These are phyloP conservation scores for Theristicus caerulescens DNA, from an alignment of 2,113 vertebrate species.

Conservation along the genomic window DNA sequence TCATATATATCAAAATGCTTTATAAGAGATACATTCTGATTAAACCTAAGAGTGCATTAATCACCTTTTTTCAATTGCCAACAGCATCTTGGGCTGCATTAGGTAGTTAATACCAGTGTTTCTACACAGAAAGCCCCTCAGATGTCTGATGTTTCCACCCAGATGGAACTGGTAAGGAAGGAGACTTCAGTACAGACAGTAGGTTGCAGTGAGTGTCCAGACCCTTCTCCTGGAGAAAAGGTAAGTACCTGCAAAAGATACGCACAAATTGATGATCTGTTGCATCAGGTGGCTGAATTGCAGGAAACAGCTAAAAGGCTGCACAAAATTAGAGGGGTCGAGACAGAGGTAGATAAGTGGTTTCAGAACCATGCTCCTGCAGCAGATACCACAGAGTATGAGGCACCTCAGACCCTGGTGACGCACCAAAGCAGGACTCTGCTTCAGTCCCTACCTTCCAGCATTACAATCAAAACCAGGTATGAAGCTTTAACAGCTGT, in stretches of 20 bases:
- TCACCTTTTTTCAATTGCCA: accelerated
- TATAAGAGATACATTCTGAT: neutral
- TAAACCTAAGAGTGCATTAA: neutral
- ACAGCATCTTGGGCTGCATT: neutral
- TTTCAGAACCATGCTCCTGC: neutral
- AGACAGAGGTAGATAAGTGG: neutral
- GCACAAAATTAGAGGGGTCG: neutral
- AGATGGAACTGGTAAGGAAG: neutral
- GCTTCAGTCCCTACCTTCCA: neutral
- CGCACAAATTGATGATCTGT: no score
- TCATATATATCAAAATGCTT: accelerated
- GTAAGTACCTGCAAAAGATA: no score
- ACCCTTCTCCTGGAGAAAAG: no score
- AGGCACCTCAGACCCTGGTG: neutral
- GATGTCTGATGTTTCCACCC: neutral
- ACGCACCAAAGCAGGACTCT: neutral
- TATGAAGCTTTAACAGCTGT: neutral
- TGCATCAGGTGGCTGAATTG: no score
- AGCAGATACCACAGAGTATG: neutral
- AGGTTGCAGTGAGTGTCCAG: neutral
- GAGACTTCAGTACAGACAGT: neutral
- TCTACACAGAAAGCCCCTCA: neutral
- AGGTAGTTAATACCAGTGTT: no score
- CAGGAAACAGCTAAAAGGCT: no score
- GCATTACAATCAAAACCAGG: no score